phyloP scores from a whole-genome alignment of 2,113 vertebrate genomes.

The Pseudopodoces humilis region DNA sequence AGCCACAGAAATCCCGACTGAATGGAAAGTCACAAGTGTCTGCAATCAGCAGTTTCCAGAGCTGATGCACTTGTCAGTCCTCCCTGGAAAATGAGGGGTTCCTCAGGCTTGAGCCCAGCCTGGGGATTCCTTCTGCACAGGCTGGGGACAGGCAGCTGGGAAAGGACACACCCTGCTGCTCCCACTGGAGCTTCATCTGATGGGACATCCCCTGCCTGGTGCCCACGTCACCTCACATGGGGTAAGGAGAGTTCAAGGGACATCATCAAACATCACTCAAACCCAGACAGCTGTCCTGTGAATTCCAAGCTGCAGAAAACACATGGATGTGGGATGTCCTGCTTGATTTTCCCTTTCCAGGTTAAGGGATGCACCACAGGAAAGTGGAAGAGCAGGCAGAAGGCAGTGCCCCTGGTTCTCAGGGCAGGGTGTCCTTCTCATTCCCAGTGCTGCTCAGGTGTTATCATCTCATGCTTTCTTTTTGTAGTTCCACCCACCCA shows the following conservation, averaged over 20 bases:
- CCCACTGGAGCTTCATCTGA: neutral
- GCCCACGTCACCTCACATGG: accelerated
- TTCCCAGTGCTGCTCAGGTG: neutral
- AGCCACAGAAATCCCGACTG: conserved; percentile 5
- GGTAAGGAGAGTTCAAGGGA: neutral
- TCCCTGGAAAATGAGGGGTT: neutral
- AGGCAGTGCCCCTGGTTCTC: neutral
- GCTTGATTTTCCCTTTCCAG: neutral
- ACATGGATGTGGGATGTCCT: neutral
- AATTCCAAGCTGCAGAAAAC: neutral
- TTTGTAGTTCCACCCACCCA: neutral
- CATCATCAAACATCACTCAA: neutral
- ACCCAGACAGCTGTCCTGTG: neutral
- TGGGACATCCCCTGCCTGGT: neutral
- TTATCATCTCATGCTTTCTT: neutral
- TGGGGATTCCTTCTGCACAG: neutral
- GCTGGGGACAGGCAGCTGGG: neutral
- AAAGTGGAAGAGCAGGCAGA: neutral
- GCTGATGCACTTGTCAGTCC: neutral
- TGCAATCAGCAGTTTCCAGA: neutral
- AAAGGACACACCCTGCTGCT: neutral
- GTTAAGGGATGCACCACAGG: neutral
- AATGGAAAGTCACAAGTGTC: neutral
- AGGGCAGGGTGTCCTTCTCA: neutral
- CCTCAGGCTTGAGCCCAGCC: neutral